Evolutionary conservation across 2,888 invertebrate species (phyloP), one percentile per base, ranked within the genome.

Genomic region (Incurvaria masculella): DNA sequence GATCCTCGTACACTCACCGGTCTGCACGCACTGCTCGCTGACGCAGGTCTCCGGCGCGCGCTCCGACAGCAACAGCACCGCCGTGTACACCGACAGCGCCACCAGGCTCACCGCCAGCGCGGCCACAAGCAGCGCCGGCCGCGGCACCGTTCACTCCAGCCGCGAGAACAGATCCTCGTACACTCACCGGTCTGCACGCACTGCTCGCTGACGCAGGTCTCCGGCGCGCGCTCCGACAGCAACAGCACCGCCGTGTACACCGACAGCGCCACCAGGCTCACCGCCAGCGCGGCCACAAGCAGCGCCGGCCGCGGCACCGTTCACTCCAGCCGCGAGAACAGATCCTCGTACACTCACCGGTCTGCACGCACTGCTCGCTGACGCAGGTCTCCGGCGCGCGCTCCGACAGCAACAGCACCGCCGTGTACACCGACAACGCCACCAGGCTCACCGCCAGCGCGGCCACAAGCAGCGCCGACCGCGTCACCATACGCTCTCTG

Each of bases 101-200:
- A 79, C 62, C 52, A 81, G 67, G 1, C 79, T 72, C 54, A 81
- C 59, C 14, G 79, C 78, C 26, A 81, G 63, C 20, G 78, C 79
- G n/a, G 71, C 72, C 52, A 79, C 78, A 54, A 79, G 62, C 53
- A 79, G 72, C 1, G 76, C 72, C 2, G 79, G 79, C 49, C 78
- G 79, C 38, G 75, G 64, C 4, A 79, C 68, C 19, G 79, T 73
- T n/a, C 75, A 68, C 53, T 72, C 69, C 55, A n/a, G n/a, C n/a
- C n/a, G n/a, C n/a, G n/a, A n/a, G n/a, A n/a, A n/a, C n/a, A n/a
- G n/a, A n/a, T n/a, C n/a, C n/a, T n/a, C n/a, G n/a, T n/a, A n/a
- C 18, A 56, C 65, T 62, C 55, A 86, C 86, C 85, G 59, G 85
- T 85, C 49, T 76, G 79, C 18, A 86, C 81, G 60, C 85, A 86